These are phyloP conservation scores for Drosophila dives DNA, from an alignment of 2,888 invertebrate genomes.

Conservation along the genomic window DNA sequence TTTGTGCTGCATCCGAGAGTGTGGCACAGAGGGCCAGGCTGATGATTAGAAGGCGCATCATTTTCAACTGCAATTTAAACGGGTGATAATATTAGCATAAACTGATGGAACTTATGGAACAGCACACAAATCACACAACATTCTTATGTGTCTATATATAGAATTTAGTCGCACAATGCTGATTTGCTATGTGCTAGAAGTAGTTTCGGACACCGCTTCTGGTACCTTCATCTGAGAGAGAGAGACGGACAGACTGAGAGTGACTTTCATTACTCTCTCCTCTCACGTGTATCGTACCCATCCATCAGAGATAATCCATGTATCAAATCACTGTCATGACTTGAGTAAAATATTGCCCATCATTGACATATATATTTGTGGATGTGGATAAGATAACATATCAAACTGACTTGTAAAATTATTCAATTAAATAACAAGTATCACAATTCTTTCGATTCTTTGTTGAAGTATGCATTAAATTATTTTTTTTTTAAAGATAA, in stretches of 20 bases:
- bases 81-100: constrained; percentile 7
- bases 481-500: not conserved
- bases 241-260: not conserved
- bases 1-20: constrained; percentile 69
- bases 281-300: not conserved
- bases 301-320: constrained; percentile 29
- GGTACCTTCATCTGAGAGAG: constrained; percentile 1
- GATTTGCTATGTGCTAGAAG: constrained; percentile 40
- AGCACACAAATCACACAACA: not conserved
- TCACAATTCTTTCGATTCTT: not conserved
- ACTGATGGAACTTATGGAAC: not conserved
- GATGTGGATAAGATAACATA: not conserved
- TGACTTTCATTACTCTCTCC: constrained; percentile 47
- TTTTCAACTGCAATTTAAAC: constrained; percentile 47
- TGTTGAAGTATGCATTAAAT: not conserved
- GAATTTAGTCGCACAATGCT: constrained; percentile 5
- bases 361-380: not conserved
- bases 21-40: constrained; percentile 71
- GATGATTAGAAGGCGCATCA: constrained; percentile 65
- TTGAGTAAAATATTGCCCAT: not conserved
- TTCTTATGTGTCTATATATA: not conserved
- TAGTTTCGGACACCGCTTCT: constrained; percentile 5
- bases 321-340: not conserved
- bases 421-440: not conserved
- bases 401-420: not conserved